These are phyloP conservation scores for Clamator glandarius DNA, from an alignment of 2,797 vertebrate genomes.

Conservation along the genomic window DNA sequence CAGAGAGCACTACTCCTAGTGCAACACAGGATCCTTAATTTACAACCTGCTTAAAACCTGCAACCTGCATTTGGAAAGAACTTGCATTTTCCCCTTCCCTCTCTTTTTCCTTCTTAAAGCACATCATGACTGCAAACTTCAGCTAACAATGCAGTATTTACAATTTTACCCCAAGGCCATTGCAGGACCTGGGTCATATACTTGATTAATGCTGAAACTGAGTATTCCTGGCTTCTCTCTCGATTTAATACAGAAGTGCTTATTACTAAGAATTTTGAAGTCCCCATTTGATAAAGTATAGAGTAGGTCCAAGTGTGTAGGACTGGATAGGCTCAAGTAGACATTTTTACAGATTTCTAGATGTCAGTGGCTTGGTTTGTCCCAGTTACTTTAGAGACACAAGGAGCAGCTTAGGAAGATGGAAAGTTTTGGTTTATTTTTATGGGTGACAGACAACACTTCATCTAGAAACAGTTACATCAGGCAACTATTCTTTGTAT, in stretches of 20 bases:
- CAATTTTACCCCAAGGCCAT: not conserved
- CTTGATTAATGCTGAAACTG: not conserved
- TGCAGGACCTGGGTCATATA: not conserved
- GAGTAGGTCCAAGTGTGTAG: not conserved
- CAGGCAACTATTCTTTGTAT: not conserved
- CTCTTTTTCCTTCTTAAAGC: not conserved
- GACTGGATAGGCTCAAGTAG: not conserved
- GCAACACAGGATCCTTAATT: not conserved
- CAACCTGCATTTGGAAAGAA: not conserved
- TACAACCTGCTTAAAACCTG: not conserved
- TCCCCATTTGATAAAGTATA: not conserved
- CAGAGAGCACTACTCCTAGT: not conserved
- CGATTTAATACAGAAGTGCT: not conserved
- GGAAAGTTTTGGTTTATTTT: not conserved
- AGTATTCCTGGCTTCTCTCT: not conserved
- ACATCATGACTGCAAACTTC: not conserved
- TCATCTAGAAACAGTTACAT: not conserved
- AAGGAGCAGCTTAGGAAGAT: not conserved
- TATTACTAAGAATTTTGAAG: not conserved
- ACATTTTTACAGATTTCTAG: not conserved
- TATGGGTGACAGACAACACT: not conserved
- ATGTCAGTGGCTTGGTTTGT: not conserved
- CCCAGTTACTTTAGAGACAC: not conserved
- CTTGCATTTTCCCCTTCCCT: not conserved
- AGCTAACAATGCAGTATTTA: not conserved